Conservation (phyloP, 2,888 invertebrate species). For the Eristalis pertinax region DNA sequence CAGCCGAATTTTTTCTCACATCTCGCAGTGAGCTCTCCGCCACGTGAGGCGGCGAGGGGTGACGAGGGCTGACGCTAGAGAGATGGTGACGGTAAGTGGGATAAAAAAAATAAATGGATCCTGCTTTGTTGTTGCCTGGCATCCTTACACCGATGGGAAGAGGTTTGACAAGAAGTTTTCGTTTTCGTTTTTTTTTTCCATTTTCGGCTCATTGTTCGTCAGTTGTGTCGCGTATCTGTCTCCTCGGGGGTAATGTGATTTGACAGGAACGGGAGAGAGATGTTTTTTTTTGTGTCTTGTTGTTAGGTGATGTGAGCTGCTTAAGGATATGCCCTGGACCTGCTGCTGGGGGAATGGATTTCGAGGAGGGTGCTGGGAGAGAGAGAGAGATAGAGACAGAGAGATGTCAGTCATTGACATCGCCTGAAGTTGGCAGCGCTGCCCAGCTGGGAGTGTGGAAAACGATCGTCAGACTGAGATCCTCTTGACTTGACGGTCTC, state of each 20-base stretch:
- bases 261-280: conserved; percentile 10
- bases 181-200: conserved; percentile 16
- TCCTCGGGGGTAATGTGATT: conserved; percentile 39
- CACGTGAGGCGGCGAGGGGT: background rate
- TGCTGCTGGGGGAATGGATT: background rate
- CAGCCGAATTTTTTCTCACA: conserved; percentile 33
- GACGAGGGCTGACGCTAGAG: background rate
- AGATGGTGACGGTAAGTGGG: background rate
- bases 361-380: too few relatives aligned
- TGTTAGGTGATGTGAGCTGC: background rate
- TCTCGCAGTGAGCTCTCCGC: background rate
- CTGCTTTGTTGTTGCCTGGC: background rate
- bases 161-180: conserved; percentile 32
- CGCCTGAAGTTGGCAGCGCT: background rate
- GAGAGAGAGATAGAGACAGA: background rate
- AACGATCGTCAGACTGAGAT: background rate
- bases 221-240: conserved; percentile 1
- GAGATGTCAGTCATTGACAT: background rate
- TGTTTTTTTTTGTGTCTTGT: background rate
- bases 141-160: conserved; percentile 26
- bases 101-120: background rate
- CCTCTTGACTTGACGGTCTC: background rate
- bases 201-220: background rate
- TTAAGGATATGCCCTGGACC: background rate
- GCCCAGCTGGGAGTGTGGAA: background rate